Percentiles rank a stretch among this genome's conserved stretches.
phyloP scores from a whole-genome alignment of 1,140 invertebrate genomes.

The Drosophila nannoptera region DNA sequence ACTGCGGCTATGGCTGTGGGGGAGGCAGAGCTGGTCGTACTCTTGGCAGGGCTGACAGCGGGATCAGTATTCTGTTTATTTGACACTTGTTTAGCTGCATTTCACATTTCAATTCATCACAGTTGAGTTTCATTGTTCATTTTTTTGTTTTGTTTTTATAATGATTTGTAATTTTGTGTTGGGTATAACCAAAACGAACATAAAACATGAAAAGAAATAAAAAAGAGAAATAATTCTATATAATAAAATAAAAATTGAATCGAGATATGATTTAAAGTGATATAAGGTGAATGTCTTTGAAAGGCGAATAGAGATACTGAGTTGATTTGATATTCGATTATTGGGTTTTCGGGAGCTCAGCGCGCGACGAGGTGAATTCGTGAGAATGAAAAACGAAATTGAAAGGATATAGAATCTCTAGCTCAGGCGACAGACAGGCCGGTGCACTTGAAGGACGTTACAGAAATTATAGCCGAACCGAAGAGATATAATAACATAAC shows the following conservation, averaged over 20 bases:
- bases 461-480: conserved; percentile 23
- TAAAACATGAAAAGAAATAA: conserved; percentile 36
- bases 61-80: conserved; percentile 35
- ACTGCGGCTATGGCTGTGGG: conserved; percentile 12
- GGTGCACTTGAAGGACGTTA: conserved; percentile 40
- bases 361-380: conserved; percentile 21
- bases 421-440: conserved; percentile 40
- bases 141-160: conserved; percentile 24
- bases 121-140: conserved; percentile 45
- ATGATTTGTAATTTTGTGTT: conserved; percentile 42
- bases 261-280: neutral
- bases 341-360: conserved; percentile 6
- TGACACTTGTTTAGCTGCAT: conserved; percentile 29
- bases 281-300: conserved; percentile 3
- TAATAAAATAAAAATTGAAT: neutral
- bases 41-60: conserved; percentile 7
- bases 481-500: conserved; percentile 1
- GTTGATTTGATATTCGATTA: conserved; percentile 25
- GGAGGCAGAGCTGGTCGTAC: conserved; percentile 24
- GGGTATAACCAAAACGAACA: conserved; percentile 27
- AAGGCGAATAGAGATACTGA: conserved; percentile 8
- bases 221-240: conserved; percentile 5
- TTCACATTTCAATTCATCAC: conserved; percentile 28
- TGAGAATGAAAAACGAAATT: conserved; percentile 16
- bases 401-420: conserved; percentile 21